These are phyloP conservation scores for Dynastes hyllus DNA, from an alignment of 2,888 invertebrate species.

Conservation along the genomic window DNA sequence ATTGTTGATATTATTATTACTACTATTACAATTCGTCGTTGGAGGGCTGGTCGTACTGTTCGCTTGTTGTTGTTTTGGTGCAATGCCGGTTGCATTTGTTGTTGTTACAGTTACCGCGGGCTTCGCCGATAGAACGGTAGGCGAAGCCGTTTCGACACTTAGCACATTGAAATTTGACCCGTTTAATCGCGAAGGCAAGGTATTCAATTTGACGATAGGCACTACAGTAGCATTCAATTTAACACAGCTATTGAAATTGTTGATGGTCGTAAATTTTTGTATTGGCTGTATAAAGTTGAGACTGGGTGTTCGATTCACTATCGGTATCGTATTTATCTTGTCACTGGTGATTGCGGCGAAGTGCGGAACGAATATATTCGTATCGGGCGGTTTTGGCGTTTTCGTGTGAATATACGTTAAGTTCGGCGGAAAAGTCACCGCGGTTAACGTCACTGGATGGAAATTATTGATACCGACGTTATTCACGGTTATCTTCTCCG, in stretches of 20 bases:
- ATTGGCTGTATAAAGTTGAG: constrained; percentile 68
- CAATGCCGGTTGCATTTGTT: constrained; percentile 51
- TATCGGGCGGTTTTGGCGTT: constrained; percentile 67
- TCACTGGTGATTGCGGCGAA: constrained; percentile 66
- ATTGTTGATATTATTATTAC: constrained; percentile 39
- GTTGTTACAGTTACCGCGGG: constrained; percentile 56
- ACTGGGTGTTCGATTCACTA: constrained; percentile 67
- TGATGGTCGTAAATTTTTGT: constrained; percentile 67
- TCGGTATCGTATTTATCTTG: constrained; percentile 66
- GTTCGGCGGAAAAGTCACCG: constrained; percentile 67
- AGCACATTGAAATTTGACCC: constrained; percentile 61
- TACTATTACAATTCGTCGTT: constrained; percentile 15
- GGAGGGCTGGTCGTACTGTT: constrained; percentile 59
- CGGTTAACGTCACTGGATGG: constrained; percentile 67
- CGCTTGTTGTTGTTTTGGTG: constrained; percentile 54
- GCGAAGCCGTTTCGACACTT: constrained; percentile 68
- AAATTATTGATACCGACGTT: constrained; percentile 64
- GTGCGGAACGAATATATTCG: constrained; percentile 67
- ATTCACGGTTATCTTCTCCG: constrained; percentile 62
- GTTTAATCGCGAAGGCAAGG: constrained; percentile 66
- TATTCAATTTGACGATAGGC: constrained; percentile 71
- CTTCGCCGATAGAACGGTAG: constrained; percentile 68
- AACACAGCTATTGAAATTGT: constrained; percentile 66
- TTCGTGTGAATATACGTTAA: constrained; percentile 69
- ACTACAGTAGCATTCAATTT: constrained; percentile 71